A percentile compares a stretch with the other conserved stretches of the same genome.
phyloP scores from a whole-genome alignment of 2,888 invertebrate species.

The Pandemis heparana region DNA sequence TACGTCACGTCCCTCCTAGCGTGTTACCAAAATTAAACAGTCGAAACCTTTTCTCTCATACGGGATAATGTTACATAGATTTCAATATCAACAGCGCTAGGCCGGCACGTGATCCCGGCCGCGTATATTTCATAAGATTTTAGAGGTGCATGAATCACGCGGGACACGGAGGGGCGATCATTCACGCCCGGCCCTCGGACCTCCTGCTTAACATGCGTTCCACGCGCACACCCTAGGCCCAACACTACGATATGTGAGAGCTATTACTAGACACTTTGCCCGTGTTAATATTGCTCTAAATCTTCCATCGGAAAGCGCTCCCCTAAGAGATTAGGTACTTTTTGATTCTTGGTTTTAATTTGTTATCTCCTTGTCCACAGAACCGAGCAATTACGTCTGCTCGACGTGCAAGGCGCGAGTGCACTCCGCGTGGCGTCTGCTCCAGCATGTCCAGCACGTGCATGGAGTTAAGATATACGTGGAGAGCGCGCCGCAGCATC shows the following conservation, averaged over 20 bases:
- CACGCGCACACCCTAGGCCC: conserved; percentile 81
- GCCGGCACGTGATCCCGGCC: conserved; percentile 81
- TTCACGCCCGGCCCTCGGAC: conserved; percentile 80
- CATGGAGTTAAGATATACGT: conserved; percentile 98
- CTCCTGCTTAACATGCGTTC: conserved; percentile 80
- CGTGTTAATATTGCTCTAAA: conserved; percentile 84
- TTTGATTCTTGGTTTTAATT: conserved; percentile 54
- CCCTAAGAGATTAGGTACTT: conserved; percentile 51
- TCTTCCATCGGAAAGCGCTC: conserved; percentile 72
- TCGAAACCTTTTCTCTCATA: conserved; percentile 51
- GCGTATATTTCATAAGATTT: conserved; percentile 86
- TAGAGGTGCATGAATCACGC: conserved; percentile 86
- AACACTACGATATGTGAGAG: conserved; percentile 84
- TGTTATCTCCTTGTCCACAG: conserved; percentile 85
- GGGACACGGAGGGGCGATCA: conserved; percentile 83
- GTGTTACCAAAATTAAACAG: conserved; percentile 27
- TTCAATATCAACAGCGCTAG: conserved; percentile 85
- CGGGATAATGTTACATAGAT: conserved; percentile 79
- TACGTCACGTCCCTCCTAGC: neutral
- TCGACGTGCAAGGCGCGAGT: conserved; percentile 96
- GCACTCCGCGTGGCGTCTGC: conserved; percentile 97
- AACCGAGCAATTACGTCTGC: conserved; percentile 97
- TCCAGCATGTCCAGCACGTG: conserved; percentile 97
- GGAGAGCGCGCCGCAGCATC: conserved; percentile 84
- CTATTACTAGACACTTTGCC: conserved; percentile 86